Conservation (phyloP, 2,888 invertebrate species). For the Graphium colonna region DNA sequence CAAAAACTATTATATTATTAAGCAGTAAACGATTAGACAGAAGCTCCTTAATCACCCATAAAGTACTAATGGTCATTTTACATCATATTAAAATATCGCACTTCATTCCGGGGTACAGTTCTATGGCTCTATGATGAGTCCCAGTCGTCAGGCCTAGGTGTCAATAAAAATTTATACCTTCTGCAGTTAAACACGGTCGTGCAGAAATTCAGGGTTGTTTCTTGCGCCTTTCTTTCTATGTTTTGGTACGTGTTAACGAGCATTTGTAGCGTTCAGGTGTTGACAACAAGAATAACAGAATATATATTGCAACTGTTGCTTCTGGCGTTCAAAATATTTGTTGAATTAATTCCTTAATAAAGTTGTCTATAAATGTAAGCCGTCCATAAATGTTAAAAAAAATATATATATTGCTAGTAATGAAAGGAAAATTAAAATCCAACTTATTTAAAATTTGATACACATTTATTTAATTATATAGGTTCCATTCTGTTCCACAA, state of each 20-base stretch:
- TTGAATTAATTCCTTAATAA: too few species aligned
- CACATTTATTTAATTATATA: too few species aligned
- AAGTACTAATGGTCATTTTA: background rate
- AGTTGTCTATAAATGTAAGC: too few species aligned
- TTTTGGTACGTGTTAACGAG: conserved; percentile 15
- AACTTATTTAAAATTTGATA: too few species aligned
- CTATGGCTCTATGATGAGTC: conserved; percentile 20
- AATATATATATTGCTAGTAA: too few species aligned
- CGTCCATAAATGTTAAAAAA: too few species aligned
- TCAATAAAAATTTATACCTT: conserved; percentile 58
- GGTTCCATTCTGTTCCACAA: too few species aligned
- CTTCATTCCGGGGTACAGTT: conserved; percentile 1
- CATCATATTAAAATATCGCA: conserved; percentile 1
- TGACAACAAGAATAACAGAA: background rate
- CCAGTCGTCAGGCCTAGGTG: conserved; percentile 49
- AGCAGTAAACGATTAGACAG: too few species aligned
- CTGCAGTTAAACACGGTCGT: conserved; percentile 50
- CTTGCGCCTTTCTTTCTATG: conserved; percentile 20
- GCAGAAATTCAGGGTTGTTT: conserved; percentile 37
- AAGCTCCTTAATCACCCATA: too few species aligned
- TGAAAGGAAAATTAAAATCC: too few species aligned
- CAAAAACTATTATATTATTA: too few species aligned
- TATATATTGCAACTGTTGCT: background rate
- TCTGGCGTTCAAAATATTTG: too few species aligned
- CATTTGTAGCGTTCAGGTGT: background rate